A percentile compares a stretch with the other conserved stretches of the same genome.
phyloP scores from a whole-genome alignment of 1,140 invertebrate genomes.

The Pomacea maculata region DNA sequence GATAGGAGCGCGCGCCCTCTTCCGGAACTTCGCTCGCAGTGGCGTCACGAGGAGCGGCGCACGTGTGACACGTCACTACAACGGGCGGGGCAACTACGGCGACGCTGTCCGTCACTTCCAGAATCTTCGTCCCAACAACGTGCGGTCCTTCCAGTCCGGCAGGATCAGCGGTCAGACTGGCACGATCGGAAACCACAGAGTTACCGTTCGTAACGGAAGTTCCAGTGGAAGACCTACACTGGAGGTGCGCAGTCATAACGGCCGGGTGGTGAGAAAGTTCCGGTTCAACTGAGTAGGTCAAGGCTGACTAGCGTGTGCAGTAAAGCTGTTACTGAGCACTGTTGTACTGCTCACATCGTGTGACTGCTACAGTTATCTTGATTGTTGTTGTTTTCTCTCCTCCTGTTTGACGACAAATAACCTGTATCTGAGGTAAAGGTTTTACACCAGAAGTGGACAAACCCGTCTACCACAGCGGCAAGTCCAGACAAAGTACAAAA shows the following conservation, averaged over 20 bases:
- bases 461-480: no score
- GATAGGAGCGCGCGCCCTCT: slow-evolving; percentile 5
- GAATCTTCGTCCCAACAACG: slow-evolving; percentile 5
- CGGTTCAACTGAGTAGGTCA: slow-evolving; percentile 15
- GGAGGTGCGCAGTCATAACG: slow-evolving; percentile 24
- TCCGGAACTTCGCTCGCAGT: background rate
- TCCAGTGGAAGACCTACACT: slow-evolving; percentile 23
- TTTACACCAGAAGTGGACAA: no score
- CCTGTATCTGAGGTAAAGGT: no score
- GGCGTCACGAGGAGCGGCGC: slow-evolving; percentile 19
- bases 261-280: slow-evolving; percentile 27
- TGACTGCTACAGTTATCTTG: no score
- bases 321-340: no score
- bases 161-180: slow-evolving; percentile 20
- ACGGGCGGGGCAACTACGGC: slow-evolving; percentile 19
- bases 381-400: no score
- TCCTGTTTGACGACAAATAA: no score
- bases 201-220: slow-evolving; percentile 24
- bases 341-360: no score
- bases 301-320: no score
- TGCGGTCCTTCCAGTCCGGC: slow-evolving; percentile 2
- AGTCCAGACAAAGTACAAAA: no score
- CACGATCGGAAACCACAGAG: slow-evolving; percentile 16
- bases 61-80: slow-evolving; percentile 24
- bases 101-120: slow-evolving; percentile 29